Conservation (phyloP, 1,140 invertebrate genomes). For the Paracyclopina nana region DNA sequence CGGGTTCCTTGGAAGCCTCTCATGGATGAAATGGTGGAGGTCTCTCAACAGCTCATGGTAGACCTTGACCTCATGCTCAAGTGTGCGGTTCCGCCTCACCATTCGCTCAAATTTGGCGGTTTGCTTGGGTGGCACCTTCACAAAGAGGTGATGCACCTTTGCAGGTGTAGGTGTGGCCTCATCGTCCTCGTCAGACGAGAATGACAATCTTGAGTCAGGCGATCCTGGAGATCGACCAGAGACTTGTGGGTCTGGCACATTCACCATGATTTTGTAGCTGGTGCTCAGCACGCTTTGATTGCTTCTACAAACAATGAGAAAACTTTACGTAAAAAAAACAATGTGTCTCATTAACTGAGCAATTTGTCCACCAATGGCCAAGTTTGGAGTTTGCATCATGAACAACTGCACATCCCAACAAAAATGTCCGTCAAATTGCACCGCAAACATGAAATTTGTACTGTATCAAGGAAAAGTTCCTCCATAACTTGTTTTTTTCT, state of each 20-base stretch:
- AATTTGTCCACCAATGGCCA: no score
- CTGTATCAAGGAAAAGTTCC: no score
- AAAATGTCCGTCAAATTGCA: no score
- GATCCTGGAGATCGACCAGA: background rate
- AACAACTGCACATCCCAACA: no score
- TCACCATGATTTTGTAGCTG: background rate
- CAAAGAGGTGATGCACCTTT: slow-evolving; percentile 10
- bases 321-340: no score
- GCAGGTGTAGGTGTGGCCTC: background rate
- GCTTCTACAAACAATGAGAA: no score
- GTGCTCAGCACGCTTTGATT: no score
- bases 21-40: slow-evolving; percentile 2
- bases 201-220: background rate
- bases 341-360: no score
- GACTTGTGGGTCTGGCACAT: background rate
- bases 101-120: slow-evolving; percentile 12
- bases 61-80: slow-evolving; percentile 10
- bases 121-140: slow-evolving; percentile 2
- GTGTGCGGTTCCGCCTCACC: slow-evolving; percentile 6
- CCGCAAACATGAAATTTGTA: no score
- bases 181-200: background rate
- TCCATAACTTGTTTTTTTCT: no score
- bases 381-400: no score
- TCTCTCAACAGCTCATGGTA: slow-evolving; percentile 5
- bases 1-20: background rate